Base-by-base conservation (phyloP, 2,113 vertebrate genomes). In the Mellivora capensis region DNA sequence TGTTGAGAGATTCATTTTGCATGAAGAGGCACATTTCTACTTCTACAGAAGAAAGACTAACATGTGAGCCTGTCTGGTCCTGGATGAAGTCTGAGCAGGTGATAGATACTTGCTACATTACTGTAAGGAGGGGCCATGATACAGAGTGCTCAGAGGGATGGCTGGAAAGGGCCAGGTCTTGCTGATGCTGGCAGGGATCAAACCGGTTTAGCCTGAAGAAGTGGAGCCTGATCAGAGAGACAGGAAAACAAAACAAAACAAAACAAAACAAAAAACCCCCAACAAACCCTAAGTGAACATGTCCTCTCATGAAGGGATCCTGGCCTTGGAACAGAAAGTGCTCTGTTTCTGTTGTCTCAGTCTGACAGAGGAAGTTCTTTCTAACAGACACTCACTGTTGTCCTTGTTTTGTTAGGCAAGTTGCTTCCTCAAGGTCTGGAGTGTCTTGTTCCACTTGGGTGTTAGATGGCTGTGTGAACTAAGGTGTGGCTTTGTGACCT, bases 401-500 rank as follows among this genome's bases (percentile, higher is more conserved):
- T n/a, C 4, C 59, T 80, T 88, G 80, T 90, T 93, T 94, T 59
- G 44, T 93, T 81, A 95, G 76, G 57, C 25, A 59, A 57, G 17
- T 47, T 4, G 2, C 89, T 82, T 21, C 94, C 67, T 76, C 74
- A 57, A 23, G 39, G 29, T 74, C 87, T 86, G 47, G 59, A 88
- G 29, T 59, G n/a, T 67, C 64, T 17, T 39, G 27, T 57, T 81
- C 44, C 42, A 39, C 34, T 27, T 34, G 31, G 79, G 39, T 61
- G 42, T 93, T 49, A 77, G 76, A 27, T 17, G 31, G 57, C 23
- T 29, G 31, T 31, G 72, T 54, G 95, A 76, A 90, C 57, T 15
- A 21, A 95, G 95, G 79, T 67, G 96, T 97, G 96, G 94, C 44
- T 76, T 79, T 86, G 34, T 87, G 79, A 90, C 83, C 91, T 94